These are phyloP conservation scores for Lampris megalopsis DNA, from an alignment of 2,113 vertebrate species.

Conservation along the genomic window DNA sequence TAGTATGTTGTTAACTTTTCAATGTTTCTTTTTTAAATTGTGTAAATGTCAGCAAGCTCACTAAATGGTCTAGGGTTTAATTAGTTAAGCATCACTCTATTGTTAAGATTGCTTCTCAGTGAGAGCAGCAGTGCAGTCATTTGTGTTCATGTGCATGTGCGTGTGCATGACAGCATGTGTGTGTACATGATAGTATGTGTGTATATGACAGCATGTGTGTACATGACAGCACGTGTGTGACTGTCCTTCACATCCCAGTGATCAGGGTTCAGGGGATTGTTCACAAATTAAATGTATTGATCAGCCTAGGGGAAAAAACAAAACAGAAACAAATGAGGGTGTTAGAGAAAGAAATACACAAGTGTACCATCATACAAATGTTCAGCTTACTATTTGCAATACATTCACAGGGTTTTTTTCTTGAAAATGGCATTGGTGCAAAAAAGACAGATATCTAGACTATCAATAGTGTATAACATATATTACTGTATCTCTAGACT, in stretches of 20 bases:
- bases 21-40: no score
- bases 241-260: conserved; percentile 78
- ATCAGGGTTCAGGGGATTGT: conserved; percentile 66
- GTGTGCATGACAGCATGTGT: background rate
- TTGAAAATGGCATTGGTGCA: background rate
- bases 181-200: conserved; percentile 3
- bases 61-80: no score
- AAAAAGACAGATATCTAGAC: no score
- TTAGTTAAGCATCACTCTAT: no score
- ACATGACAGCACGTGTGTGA: conserved; percentile 39
- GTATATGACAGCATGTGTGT: conserved; percentile 22
- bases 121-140: no score
- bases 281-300: conserved; percentile 74
- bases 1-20: no score
- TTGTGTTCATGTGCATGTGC: no score
- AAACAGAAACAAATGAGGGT: conserved; percentile 16
- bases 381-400: background rate
- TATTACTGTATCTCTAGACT: no score
- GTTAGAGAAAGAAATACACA: background rate
- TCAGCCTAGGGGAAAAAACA: conserved; percentile 48
- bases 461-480: no score
- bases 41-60: no score
- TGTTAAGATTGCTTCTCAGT: no score
- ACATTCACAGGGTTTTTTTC: background rate
- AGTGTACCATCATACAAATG: conserved; percentile 1